Evolutionary conservation across 2,113 vertebrate genomes (phyloP), one percentile per base, ranked within the genome.

Genomic region (Ceyx melanurus): DNA sequence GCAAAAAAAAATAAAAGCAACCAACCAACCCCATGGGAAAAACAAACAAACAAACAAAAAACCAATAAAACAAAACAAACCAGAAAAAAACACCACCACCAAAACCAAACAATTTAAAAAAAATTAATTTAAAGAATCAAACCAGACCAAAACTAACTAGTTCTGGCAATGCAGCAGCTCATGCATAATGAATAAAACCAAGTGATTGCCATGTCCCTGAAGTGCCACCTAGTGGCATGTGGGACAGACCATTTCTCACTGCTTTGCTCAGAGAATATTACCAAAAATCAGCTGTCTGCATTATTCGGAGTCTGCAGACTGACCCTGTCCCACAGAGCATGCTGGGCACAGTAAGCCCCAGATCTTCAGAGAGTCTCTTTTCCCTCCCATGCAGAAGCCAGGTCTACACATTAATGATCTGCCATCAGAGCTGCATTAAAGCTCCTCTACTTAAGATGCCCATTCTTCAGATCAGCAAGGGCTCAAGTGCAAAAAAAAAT

Each of bases 191-290:
- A 95, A 50, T n/a, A 45, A 53, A 62, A 26, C 12, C 62, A 25
- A 95, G 82, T 1, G 88, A 61, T 60, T 96, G 94, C 68, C 74
- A 6, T 81, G 97, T 97, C 97, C 96, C 94, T 94, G 56, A 97
- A 96, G 79, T 96, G 97, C 98, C 97, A 97, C 94, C 98, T 98
- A 98, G 97, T 93, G 98, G 98, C 74, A 94, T 9, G 1, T 13
- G 60, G 89, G 80, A 94, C 68, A n/a, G 53, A 54, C 20, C 56
- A 51, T 13, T 20, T 8, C 66, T 1, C 22, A 64, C 7, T 0
- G 20, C 14, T 37, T 4, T 13, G 56, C 53, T 72, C 5, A 4
- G 13, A 42, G 28, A 4, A n/a, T 3, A 54, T 18, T 3, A 18
- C 17, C 16, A 15, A 20, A 67, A 66, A 26, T 21, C 1, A 40